Evolutionary conservation across 2,888 invertebrate genomes (phyloP), one percentile per base, ranked within the genome.

Genomic region (Chrysomela aeneicollis): DNA sequence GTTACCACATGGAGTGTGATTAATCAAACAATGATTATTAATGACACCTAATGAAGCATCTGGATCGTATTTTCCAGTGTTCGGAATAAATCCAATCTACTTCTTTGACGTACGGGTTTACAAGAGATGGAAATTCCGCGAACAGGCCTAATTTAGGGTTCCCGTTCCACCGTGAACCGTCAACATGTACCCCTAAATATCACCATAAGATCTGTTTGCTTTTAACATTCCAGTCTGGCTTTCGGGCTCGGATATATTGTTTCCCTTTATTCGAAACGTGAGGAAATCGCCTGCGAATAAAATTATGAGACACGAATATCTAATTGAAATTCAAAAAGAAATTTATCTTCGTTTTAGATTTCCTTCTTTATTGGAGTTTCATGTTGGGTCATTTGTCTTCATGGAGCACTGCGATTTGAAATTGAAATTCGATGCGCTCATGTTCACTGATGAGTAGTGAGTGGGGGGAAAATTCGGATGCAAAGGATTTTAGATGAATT

Each of bases 91-190:
- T 42, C 42, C 12, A 42, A 42, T 42, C 42, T 15, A 42, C n/a
- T 42, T 42, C 15, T 42, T 42, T 6, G n/a, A 3, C 42, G 42
- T 3, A 15, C 9, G 2, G n/a, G n/a, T 42, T n/a, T 12, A n/a
- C 42, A 46, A 57, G 12, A 46, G 17, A 67, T 57, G 63, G 65
- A 68, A 64, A 63, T 69, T 60, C 67, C 61, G 63, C 61, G 63
- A 69, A 70, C 52, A 68, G 66, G 63, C 68, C 70, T 71, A 73
- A 71, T 72, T 72, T 70, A 70, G 71, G 70, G 72, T 66, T 71
- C 67, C 67, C 71, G 63, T 71, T 68, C 66, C 67, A 66, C 66
- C 63, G 63, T 67, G 62, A 61, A 63, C 66, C 70, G 72, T 66
- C 69, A 69, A 66, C 70, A 69, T 66, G 66, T 63, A 66, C 69